Conservation (phyloP, 2,888 invertebrate species). For the Leucophenga maculata region DNA sequence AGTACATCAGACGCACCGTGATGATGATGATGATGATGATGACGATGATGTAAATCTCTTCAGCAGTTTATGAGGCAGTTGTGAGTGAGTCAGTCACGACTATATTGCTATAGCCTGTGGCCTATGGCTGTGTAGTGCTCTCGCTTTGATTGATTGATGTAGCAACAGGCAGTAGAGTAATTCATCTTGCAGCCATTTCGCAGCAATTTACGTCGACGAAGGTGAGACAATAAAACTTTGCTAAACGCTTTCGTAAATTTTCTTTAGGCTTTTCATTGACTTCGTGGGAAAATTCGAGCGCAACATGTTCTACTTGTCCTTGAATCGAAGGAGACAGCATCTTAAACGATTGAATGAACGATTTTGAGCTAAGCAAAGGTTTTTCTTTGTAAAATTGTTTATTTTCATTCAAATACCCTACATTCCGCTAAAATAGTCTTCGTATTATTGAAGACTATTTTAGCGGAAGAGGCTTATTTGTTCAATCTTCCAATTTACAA, state of each 20-base stretch:
- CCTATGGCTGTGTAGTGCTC: too few species aligned
- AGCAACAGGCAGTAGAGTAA: constrained; percentile 7
- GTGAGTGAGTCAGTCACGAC: too few species aligned
- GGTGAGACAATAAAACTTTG: constrained; percentile 55
- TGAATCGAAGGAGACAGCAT: neutral
- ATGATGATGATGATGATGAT: constrained; percentile 24
- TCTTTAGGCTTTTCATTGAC: constrained; percentile 5
- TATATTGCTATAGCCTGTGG: too few species aligned
- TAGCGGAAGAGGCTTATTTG: too few species aligned
- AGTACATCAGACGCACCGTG: constrained; percentile 10
- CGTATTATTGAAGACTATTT: too few species aligned
- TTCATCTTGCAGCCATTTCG: constrained; percentile 29
- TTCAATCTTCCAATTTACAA: too few species aligned
- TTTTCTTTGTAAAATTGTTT: neutral
- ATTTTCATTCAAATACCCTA: neutral
- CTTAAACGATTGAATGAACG: neutral
- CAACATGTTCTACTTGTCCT: constrained; percentile 6
- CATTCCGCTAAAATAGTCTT: neutral
- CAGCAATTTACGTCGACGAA: constrained; percentile 54
- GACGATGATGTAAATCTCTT: constrained; percentile 48
- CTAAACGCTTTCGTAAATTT: constrained; percentile 34
- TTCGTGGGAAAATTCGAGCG: constrained; percentile 28
- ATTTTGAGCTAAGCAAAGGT: neutral
- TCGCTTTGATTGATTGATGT: neutral
- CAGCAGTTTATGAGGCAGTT: too few species aligned